Conservation (phyloP, 2,113 vertebrate genomes). For the Harpagus bidentatus region DNA sequence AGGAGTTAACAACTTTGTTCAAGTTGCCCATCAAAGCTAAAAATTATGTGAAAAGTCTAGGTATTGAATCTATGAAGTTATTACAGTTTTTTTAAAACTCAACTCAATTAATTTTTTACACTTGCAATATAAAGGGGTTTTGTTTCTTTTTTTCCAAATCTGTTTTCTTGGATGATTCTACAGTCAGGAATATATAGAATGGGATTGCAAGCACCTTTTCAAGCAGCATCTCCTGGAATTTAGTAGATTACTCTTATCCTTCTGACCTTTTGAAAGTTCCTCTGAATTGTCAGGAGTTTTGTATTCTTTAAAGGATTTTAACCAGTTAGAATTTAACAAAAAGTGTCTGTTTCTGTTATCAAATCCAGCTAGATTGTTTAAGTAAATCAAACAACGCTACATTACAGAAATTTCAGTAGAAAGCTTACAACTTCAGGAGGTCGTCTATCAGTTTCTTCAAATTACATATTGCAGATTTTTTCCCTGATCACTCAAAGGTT, state of each 20-base stretch:
- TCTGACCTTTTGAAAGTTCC: neutral
- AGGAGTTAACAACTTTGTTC: accelerated
- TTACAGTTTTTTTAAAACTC: neutral
- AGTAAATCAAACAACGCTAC: neutral
- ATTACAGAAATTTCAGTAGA: neutral
- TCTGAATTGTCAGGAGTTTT: neutral
- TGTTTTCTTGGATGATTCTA: neutral
- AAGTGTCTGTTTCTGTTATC: neutral
- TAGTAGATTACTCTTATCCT: neutral
- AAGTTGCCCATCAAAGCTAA: neutral
- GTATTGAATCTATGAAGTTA: neutral
- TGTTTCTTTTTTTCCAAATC: neutral
- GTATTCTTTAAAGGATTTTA: neutral
- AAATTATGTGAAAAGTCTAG: neutral
- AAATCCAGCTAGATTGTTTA: neutral
- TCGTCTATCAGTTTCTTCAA: neutral
- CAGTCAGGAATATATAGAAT: neutral
- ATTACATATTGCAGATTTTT: neutral
- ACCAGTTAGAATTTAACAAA: neutral
- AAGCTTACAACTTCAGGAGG: neutral
- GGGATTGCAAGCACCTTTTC: neutral
- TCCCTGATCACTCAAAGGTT: neutral
- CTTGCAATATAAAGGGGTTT: neutral
- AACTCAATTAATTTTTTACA: neutral
- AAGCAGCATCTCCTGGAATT: neutral